These are phyloP conservation scores for Nyctereutes procyonoides DNA, from an alignment of 2,113 vertebrate species.

Conservation along the genomic window DNA sequence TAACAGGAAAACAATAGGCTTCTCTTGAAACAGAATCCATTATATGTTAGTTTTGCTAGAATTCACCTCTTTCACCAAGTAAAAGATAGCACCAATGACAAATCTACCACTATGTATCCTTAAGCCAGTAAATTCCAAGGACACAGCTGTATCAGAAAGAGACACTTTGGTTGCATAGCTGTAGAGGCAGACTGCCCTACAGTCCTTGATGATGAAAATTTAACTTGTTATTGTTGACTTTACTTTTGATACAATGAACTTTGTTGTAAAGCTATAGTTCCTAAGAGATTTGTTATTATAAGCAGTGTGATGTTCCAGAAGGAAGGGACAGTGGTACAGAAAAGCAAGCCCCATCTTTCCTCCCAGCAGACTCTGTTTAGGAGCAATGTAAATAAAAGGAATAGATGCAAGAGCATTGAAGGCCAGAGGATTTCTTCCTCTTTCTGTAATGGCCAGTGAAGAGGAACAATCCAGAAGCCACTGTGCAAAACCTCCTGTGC, in stretches of 20 bases:
- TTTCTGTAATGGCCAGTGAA: not conserved
- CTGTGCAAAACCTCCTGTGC: not conserved
- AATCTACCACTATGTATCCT: not conserved
- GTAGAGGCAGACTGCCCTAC: not conserved
- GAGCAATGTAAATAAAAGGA: not conserved
- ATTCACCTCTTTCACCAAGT: not conserved
- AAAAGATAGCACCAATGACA: not conserved
- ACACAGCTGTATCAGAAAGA: not conserved
- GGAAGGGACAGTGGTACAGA: not conserved
- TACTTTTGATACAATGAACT: not conserved
- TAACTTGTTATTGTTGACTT: not conserved
- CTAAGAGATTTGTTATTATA: not conserved
- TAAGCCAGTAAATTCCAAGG: not conserved
- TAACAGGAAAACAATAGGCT: constrained; percentile 9
- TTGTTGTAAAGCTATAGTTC: not conserved
- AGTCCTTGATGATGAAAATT: not conserved
- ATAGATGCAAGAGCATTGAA: not conserved
- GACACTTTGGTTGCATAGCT: not conserved
- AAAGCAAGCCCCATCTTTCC: not conserved
- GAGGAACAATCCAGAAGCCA: not conserved
- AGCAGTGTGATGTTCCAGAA: not conserved
- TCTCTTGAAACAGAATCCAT: constrained; percentile 8
- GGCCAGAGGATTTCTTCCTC: not conserved
- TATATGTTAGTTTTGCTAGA: constrained; percentile 5
- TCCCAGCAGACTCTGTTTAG: not conserved